These are phyloP conservation scores for Xiphorhynchus erythropygius DNA, from an alignment of 2,797 vertebrate species.

Conservation along the genomic window DNA sequence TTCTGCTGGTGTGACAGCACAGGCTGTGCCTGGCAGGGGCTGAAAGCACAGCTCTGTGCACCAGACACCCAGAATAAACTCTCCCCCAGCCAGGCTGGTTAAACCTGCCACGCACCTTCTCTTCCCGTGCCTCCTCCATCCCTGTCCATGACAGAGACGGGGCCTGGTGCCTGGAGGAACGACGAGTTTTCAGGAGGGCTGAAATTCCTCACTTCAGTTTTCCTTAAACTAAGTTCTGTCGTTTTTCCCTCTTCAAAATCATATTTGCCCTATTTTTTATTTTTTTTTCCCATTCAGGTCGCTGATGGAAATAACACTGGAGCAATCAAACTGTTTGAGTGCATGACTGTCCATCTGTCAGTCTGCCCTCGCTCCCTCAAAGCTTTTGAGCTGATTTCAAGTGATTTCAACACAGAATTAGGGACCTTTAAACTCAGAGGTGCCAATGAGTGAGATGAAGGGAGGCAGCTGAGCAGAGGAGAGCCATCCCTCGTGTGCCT, in stretches of 20 bases:
- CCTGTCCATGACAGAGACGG: rapidly evolving
- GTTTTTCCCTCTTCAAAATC: background rate
- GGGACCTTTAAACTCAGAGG: background rate
- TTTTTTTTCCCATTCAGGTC: background rate
- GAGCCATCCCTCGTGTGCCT: background rate
- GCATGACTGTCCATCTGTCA: background rate
- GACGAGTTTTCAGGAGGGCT: background rate
- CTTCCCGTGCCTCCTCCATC: background rate
- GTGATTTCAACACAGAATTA: background rate
- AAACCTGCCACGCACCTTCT: background rate
- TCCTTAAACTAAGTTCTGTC: background rate
- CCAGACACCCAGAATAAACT: background rate
- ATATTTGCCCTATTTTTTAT: background rate
- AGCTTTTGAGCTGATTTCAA: slow-evolving; percentile 35
- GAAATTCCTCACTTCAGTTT: background rate
- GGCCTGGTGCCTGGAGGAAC: background rate
- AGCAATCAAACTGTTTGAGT: background rate
- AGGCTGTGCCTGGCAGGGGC: background rate
- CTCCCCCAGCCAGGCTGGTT: background rate
- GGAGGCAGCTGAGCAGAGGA: background rate
- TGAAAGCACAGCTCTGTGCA: background rate
- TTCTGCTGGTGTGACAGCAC: background rate
- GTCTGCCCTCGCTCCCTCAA: background rate
- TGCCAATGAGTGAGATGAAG: background rate
- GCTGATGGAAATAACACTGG: background rate